Percentiles rank a stretch among this genome's conserved stretches.
phyloP scores from a whole-genome alignment of 2,888 invertebrate species.

The Metalampra italica region DNA sequence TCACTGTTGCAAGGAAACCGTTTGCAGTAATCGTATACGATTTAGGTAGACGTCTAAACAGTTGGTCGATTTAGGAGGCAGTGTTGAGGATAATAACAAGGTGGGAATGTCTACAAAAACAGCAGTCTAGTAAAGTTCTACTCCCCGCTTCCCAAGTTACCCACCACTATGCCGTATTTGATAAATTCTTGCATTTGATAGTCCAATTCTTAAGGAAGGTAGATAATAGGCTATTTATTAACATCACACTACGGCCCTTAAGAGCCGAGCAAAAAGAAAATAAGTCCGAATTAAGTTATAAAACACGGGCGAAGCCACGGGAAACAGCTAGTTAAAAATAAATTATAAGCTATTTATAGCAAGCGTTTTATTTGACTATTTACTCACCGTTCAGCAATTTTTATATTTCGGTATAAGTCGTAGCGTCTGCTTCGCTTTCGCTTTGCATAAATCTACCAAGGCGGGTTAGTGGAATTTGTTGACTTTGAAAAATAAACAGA shows the following conservation, averaged over 20 bases:
- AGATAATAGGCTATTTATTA: too few relatives aligned
- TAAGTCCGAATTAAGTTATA: too few relatives aligned
- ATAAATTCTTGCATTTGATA: too few relatives aligned
- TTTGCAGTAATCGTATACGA: constrained; percentile 33
- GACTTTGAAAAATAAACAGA: background rate
- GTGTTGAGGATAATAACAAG: background rate
- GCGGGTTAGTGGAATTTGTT: constrained; percentile 7
- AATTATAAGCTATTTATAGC: background rate
- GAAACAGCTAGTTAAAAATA: too few relatives aligned
- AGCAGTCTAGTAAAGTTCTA: too few relatives aligned
- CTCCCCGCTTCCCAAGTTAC: too few relatives aligned
- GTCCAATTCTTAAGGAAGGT: too few relatives aligned
- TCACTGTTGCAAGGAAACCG: constrained; percentile 48
- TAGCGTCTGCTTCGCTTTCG: background rate
- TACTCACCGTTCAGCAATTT: constrained; percentile 11
- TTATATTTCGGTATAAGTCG: constrained; percentile 19
- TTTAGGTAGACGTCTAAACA: constrained; percentile 13
- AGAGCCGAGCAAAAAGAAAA: too few relatives aligned
- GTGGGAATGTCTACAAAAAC: too few relatives aligned
- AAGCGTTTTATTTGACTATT: background rate
- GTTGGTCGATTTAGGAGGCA: background rate
- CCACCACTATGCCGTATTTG: too few relatives aligned
- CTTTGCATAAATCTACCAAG: background rate
- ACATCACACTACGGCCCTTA: too few relatives aligned
- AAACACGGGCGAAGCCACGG: too few relatives aligned